Conservation (phyloP, 2,113 vertebrate species). For the Chauna torquata region DNA sequence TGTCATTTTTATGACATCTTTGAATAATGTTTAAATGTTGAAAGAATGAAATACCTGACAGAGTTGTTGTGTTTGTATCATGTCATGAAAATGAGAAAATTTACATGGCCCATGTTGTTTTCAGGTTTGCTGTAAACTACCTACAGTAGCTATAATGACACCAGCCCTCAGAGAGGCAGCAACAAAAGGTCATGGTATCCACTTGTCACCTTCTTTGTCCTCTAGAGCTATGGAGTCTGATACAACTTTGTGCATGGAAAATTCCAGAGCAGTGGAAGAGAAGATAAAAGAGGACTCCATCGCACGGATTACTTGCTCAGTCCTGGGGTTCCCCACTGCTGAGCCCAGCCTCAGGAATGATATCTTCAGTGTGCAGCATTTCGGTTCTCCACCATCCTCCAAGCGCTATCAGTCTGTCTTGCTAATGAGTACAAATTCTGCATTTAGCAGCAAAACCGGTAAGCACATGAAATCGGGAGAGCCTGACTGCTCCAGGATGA, state of each 20-base stretch:
- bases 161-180: slow-evolving; percentile 87
- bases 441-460: slow-evolving; percentile 70
- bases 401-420: slow-evolving; percentile 76
- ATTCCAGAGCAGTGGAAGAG: slow-evolving; percentile 80
- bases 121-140: slow-evolving; percentile 77
- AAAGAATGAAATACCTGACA: neutral
- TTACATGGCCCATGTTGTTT: slow-evolving; percentile 74
- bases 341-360: slow-evolving; percentile 74
- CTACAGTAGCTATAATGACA: slow-evolving; percentile 83
- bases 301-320: slow-evolving; percentile 78
- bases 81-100: slow-evolving; percentile 63
- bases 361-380: slow-evolving; percentile 74
- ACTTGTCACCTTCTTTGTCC: slow-evolving; percentile 82
- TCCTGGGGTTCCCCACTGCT: slow-evolving; percentile 77
- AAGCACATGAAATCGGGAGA: slow-evolving; percentile 64
- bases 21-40: neutral
- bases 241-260: slow-evolving; percentile 72
- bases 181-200: slow-evolving; percentile 83
- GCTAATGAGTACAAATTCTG: slow-evolving; percentile 76
- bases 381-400: slow-evolving; percentile 75
- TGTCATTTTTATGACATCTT: neutral
- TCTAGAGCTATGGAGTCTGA: slow-evolving; percentile 81
- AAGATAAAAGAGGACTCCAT: slow-evolving; percentile 76
- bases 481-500: slow-evolving; percentile 70
- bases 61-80: neutral